A percentile compares a stretch with the other conserved stretches of the same genome.
phyloP scores from a whole-genome alignment of 1,140 invertebrate genomes.

The Cyphomyrmex costatus region DNA sequence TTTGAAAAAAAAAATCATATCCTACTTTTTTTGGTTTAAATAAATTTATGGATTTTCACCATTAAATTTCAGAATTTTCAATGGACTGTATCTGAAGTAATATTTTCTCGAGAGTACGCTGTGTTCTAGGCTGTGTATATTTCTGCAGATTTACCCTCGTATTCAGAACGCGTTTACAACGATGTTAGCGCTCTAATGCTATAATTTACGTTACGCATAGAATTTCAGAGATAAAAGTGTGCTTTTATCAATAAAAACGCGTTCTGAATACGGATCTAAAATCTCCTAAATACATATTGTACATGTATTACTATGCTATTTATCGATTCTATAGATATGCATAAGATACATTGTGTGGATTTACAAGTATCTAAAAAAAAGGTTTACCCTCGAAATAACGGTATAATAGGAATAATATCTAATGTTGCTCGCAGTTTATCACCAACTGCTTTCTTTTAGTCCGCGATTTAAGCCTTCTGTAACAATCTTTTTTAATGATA shows the following conservation, averaged over 20 bases:
- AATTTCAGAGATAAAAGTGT: too few relatives aligned
- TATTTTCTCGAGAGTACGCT: constrained; percentile 48
- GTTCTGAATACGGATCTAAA: too few relatives aligned
- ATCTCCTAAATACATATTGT: constrained; percentile 76
- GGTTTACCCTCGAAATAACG: constrained; percentile 48
- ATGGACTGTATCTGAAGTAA: constrained; percentile 20
- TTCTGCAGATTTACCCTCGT: constrained; percentile 56
- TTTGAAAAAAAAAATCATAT: background rate
- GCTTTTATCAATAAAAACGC: too few relatives aligned
- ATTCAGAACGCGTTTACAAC: too few relatives aligned
- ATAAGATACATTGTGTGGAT: constrained; percentile 75
- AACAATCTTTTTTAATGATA: constrained; percentile 39
- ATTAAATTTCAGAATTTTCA: background rate
- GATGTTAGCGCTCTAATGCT: too few relatives aligned
- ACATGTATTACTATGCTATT: constrained; percentile 73
- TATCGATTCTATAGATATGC: constrained; percentile 80
- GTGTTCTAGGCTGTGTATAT: constrained; percentile 49
- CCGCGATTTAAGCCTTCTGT: constrained; percentile 55
- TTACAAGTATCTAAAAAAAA: constrained; percentile 70
- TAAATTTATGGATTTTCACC: background rate
- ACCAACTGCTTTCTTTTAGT: constrained; percentile 47
- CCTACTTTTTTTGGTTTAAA: constrained; percentile 9
- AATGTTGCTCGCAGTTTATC: constrained; percentile 39
- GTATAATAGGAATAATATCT: constrained; percentile 47
- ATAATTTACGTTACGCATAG: too few relatives aligned